Evolutionary conservation across 2,888 invertebrate genomes (phyloP), one percentile per base, ranked within the genome.

Genomic region (Neria commutata): DNA sequence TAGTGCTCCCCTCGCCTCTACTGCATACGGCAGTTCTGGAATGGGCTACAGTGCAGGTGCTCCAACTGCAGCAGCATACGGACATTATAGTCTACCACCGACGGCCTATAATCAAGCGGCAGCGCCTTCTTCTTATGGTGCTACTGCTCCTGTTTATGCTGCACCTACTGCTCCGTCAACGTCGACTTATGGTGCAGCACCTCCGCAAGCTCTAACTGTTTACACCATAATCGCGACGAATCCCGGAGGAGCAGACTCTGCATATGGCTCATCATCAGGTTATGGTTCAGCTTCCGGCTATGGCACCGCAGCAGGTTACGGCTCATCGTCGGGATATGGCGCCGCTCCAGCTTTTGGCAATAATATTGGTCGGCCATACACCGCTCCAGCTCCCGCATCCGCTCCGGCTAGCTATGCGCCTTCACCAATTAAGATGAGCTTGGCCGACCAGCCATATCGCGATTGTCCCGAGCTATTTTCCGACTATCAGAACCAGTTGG

Each of bases 371-470:
- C 26, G 45, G 1, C 3, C 25, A 16, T 51, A 57, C 19, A 37
- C 45, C 5, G 17, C 24, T 24, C 6, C 29, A n/a, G n/a, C n/a
- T n/a, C n/a, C 1, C 46, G 21, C n/a, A 46, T 17, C 21, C 14
- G 3, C n/a, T 6, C 40, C 2, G n/a, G n/a, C n/a, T n/a, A n/a
- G n/a, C n/a, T n/a, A n/a, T n/a, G 19, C 62, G 21, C 37, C 62
- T 4, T 17, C 62, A 25, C 71, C 69, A 8, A 64, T 75, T 3
- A 50, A 62, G 24, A 49, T 76, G 52, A 68, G 72, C 1, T 49
- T 67, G n/a, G 60, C 69, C 21, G 76, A 74, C 61, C 76, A 76
- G 19, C 74, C 76, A 2, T 76, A 65, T 51, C 73, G 75, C 2
- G 67, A 66, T 25, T 76, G 76, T 3, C 76, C 74, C 14, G 74